These are phyloP conservation scores for Gadus chalcogrammus DNA, from an alignment of 2,113 vertebrate genomes.

Conservation along the genomic window DNA sequence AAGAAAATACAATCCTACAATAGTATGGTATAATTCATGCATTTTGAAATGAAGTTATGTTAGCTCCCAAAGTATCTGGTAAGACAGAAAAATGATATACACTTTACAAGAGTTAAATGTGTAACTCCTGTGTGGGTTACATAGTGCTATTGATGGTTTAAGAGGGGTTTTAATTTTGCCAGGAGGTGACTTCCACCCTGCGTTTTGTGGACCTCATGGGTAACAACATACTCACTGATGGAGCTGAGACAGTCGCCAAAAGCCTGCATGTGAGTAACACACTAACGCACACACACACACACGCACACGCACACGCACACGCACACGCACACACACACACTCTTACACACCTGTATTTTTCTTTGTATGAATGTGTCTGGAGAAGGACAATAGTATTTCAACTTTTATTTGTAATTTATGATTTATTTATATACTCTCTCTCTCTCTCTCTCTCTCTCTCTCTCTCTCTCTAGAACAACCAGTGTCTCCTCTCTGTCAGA, in stretches of 20 bases:
- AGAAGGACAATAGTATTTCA: too few relatives aligned
- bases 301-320: background rate
- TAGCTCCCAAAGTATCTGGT: too few relatives aligned
- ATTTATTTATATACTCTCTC: background rate
- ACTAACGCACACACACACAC: background rate
- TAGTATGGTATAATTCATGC: too few relatives aligned
- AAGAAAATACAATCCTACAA: too few relatives aligned
- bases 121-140: background rate
- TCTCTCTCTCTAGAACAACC: conserved; percentile 71
- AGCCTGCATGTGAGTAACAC: conserved; percentile 77
- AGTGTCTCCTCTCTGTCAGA: conserved; percentile 72
- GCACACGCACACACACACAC: background rate
- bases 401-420: too few relatives aligned
- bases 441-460: conserved; percentile 3
- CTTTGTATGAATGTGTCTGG: too few relatives aligned
- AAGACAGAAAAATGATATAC: too few relatives aligned
- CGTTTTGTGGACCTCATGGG: conserved; percentile 82
- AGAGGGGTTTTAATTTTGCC: background rate
- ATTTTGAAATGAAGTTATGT: too few relatives aligned
- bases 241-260: conserved; percentile 78
- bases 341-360: background rate
- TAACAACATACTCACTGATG: conserved; percentile 79
- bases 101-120: too few relatives aligned
- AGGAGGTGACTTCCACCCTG: conserved; percentile 72
- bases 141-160: background rate